Conservation (phyloP, 1,140 invertebrate genomes). For the Drosophila kanapiae region DNA sequence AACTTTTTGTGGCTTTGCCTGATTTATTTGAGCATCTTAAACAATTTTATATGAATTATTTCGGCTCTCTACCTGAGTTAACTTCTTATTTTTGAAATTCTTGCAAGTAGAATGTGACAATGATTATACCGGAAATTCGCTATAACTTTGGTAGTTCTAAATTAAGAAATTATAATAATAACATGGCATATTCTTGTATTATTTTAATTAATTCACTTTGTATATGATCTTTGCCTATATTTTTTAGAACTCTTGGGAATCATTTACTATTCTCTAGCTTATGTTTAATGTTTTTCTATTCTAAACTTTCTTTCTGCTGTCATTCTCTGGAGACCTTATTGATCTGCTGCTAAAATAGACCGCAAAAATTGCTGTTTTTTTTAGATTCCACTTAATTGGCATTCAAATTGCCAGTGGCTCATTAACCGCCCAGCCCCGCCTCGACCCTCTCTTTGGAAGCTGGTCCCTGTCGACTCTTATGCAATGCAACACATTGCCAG, state of each 20-base stretch:
- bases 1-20: constrained; percentile 25
- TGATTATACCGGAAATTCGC: not conserved
- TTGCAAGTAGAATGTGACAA: not conserved
- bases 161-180: no score
- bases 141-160: no score
- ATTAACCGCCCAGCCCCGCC: constrained; percentile 28
- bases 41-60: constrained; percentile 14
- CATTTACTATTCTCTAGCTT: not conserved
- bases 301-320: not conserved
- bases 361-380: constrained; percentile 35
- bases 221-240: no score
- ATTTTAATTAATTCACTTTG: not conserved
- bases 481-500: constrained; percentile 40
- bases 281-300: not conserved
- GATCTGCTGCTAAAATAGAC: constrained; percentile 16
- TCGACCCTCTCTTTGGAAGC: not conserved
- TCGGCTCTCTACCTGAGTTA: not conserved
- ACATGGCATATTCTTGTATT: not conserved
- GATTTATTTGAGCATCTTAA: constrained; percentile 21
- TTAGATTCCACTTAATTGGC: constrained; percentile 53
- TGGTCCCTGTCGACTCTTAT: constrained; percentile 23
- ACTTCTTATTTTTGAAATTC: not conserved
- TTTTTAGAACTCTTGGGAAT: not conserved
- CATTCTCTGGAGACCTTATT: constrained; percentile 7
- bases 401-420: constrained; percentile 54